Conservation (phyloP, 2,113 vertebrate species). For the Pterocles orientalis region DNA sequence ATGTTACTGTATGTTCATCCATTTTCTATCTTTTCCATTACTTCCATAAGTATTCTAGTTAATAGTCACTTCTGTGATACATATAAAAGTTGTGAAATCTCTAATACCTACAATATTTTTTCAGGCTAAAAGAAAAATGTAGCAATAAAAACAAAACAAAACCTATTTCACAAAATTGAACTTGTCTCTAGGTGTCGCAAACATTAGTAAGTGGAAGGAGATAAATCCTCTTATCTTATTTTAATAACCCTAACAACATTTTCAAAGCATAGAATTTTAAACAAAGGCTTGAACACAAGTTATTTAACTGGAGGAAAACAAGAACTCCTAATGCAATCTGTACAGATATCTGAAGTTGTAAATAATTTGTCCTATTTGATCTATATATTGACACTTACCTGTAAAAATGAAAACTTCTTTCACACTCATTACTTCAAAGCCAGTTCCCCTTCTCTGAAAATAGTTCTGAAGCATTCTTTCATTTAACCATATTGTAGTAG, state of each 20-base stretch:
- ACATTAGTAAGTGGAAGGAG: background rate
- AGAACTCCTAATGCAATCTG: background rate
- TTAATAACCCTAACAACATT: background rate
- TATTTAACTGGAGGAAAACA: background rate
- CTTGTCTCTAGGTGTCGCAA: background rate
- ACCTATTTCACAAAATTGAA: background rate
- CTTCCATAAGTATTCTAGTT: background rate
- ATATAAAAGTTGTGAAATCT: background rate
- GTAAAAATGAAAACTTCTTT: background rate
- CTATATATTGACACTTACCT: background rate
- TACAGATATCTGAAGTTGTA: background rate
- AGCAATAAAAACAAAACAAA: background rate
- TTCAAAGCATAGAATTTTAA: background rate
- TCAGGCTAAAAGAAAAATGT: background rate
- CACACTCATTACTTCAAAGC: background rate
- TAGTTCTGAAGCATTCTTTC: background rate
- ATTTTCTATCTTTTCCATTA: background rate
- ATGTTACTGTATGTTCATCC: background rate
- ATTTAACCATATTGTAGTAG: background rate
- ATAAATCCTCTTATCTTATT: background rate
- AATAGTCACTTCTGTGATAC: background rate
- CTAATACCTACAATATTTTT: background rate
- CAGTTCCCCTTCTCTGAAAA: background rate
- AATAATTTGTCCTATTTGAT: background rate
- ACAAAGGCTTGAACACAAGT: background rate